Evolutionary conservation across 2,888 invertebrate species (phyloP), one percentile per base, ranked within the genome.

Genomic region (Bugula neritina): DNA sequence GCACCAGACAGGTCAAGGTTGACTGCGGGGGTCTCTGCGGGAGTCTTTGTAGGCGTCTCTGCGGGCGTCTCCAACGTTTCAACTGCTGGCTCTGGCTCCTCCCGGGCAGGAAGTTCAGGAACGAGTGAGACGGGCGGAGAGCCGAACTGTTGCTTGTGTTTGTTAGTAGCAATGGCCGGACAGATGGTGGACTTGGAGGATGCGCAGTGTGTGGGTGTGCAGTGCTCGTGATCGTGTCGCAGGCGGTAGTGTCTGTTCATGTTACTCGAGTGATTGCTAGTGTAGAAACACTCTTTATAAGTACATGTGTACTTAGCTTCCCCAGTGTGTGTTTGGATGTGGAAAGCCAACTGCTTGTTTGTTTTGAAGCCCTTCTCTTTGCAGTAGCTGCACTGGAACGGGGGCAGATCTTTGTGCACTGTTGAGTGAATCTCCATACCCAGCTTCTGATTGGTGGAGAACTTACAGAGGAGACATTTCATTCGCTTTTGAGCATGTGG

Each of bases 341-440:
- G 63, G 21, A 63, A 13, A 27, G 31, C 31, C 3, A 63, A n/a
- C 63, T 25, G 10, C 31, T 63, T 63, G 31, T 3, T 31, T 10
- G 63, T 29, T 31, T 63, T 27, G 31, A 63, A 63, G 27, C 63
- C 31, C 17, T n/a, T 27, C 3, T 17, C 27, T 13, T 34, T 27
- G 31, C 63, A 63, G 3, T 29, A n/a, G 34, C 31, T 29, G 63
- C 63, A 63, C 10, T 63, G 27, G n/a, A 25, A 63, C 13, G 63
- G 63, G 3, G 63, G 63, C 31, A 25, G 10, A 13, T 10, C 17
- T 21, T 63, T 17, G n/a, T 63, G 63, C 5, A 63, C 63, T 2
- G 27, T 27, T 31, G 63, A 63, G 31, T 63, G 63, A 13, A 63
- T 63, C 31, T 63, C 17, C 31, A 63, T 21, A 27, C 25, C 63